These are phyloP conservation scores for Ceryle rudis DNA, from an alignment of 2,797 vertebrate species.

Conservation along the genomic window DNA sequence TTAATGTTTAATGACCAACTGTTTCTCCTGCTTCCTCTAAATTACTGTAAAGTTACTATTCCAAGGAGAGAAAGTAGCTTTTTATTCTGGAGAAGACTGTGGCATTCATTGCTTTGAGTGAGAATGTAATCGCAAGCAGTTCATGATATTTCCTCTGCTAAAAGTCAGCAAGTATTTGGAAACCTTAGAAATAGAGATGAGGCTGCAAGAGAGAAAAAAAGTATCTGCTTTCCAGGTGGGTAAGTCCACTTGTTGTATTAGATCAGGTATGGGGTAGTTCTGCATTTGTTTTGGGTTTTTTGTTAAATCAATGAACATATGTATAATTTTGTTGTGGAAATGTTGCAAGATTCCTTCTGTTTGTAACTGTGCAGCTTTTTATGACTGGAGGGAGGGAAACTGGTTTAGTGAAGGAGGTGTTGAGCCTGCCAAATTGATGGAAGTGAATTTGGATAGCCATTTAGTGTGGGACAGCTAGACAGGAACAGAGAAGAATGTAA, in stretches of 20 bases:
- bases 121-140: constrained; percentile 45
- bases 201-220: background rate
- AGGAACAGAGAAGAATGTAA: constrained; percentile 10
- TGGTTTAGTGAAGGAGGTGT: background rate
- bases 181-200: constrained; percentile 23
- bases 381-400: background rate
- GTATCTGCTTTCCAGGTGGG: background rate
- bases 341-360: background rate
- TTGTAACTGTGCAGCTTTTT: background rate
- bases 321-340: background rate
- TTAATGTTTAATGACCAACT: constrained; percentile 56
- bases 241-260: background rate
- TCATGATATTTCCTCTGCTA: constrained; percentile 40
- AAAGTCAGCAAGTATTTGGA: background rate
- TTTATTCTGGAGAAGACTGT: constrained; percentile 59
- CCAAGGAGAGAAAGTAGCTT: constrained; percentile 53
- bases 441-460: constrained; percentile 32
- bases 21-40: constrained; percentile 50
- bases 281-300: background rate
- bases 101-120: constrained; percentile 19
- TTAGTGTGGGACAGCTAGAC: constrained; percentile 25
- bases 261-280: background rate
- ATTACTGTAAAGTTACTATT: constrained; percentile 63
- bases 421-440: constrained; percentile 24
- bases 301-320: background rate